Conservation (phyloP, 2,113 vertebrate genomes). For the Ardeotis arabs region DNA sequence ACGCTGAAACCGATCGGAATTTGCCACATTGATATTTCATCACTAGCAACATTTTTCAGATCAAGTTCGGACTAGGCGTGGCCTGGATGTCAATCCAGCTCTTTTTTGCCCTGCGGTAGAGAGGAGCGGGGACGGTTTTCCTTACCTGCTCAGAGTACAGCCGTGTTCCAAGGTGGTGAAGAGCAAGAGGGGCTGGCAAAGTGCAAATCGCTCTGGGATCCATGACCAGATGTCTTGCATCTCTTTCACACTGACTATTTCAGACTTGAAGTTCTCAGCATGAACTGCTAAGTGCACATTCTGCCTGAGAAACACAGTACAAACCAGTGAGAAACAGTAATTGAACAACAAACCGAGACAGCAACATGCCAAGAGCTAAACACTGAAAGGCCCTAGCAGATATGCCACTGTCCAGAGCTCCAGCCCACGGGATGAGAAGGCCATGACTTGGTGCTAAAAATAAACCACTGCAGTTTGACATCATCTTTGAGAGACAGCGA, state of each 20-base stretch:
- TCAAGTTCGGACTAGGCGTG: not conserved
- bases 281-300: conserved; percentile 94
- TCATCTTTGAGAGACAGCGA: not conserved
- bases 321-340: not conserved
- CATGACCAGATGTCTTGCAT: conserved; percentile 97
- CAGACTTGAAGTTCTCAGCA: conserved; percentile 90
- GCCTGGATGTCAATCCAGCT: not conserved
- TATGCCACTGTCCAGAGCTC: not conserved
- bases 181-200: conserved; percentile 91
- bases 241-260: conserved; percentile 92
- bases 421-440: not conserved
- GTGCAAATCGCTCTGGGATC: conserved; percentile 95
- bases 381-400: not conserved
- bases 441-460: not conserved
- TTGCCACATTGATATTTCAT: not conserved
- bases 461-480: not conserved
- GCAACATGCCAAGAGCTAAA: not conserved
- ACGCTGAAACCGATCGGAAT: not conserved
- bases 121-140: not conserved
- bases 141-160: conserved; percentile 91
- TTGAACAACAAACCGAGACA: not conserved
- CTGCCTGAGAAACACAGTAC: conserved; percentile 72
- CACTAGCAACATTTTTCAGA: rapidly evolving
- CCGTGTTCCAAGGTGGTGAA: conserved; percentile 92
- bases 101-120: not conserved